Percentiles rank a stretch among this genome's conserved stretches.
phyloP scores from a whole-genome alignment of 30 jellyfish, hydroid and myxozoan species.

The Catostylus mosaicus region DNA sequence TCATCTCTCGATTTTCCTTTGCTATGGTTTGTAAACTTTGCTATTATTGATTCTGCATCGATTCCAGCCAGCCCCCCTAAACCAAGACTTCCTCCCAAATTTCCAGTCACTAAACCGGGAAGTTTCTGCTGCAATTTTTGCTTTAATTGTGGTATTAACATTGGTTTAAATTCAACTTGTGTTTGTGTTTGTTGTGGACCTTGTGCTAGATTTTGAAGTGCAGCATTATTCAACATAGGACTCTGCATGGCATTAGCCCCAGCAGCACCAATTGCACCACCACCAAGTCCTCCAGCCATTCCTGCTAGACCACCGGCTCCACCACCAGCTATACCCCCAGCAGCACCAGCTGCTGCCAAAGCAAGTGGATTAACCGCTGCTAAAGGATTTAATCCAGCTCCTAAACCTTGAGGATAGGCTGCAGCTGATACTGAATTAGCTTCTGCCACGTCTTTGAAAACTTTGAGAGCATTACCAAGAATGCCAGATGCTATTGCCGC shows the following conservation, averaged over 20 bases:
- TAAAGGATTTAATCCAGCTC: conserved; percentile 7
- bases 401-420: conserved; percentile 8
- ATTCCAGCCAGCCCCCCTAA: conserved; percentile 84
- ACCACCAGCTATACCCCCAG: conserved; percentile 22
- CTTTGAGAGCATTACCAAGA: conserved; percentile 71
- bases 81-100: conserved; percentile 83
- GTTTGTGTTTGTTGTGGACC: conserved; percentile 48
- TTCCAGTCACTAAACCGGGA: conserved; percentile 56
- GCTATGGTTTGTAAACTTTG: conserved; percentile 43
- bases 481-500: conserved; percentile 63
- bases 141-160: conserved; percentile 58
- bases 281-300: conserved; percentile 31
- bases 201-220: conserved; percentile 31
- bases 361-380: conserved; percentile 9
- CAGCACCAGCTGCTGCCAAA: conserved; percentile 34
- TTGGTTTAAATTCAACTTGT: conserved; percentile 45
- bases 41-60: conserved; percentile 78
- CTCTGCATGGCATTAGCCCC: conserved; percentile 25
- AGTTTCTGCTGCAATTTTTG: conserved; percentile 12
- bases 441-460: conserved; percentile 62
- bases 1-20: conserved; percentile 39
- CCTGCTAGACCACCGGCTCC: conserved; percentile 50
- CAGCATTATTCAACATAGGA: conserved; percentile 35
- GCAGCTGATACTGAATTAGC: conserved; percentile 49
- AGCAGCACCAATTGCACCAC: conserved; percentile 21